Base-by-base conservation (phyloP, 2,797 vertebrate species). In the Sebastes trivittatus region DNA sequence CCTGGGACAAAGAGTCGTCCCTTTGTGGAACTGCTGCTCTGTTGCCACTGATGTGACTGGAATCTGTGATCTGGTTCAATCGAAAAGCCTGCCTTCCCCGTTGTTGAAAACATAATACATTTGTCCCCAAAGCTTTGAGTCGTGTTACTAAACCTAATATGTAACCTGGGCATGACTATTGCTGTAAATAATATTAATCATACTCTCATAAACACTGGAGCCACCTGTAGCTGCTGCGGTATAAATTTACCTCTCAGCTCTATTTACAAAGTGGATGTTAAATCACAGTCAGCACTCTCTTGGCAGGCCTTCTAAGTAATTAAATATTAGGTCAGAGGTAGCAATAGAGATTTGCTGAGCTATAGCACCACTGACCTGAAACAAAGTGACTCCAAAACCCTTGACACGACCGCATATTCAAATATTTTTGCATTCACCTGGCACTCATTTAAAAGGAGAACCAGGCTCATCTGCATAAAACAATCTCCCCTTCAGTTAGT, bases 191-290 rank as follows among this genome's bases (percentile, higher is more conserved):
- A 69, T 49, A 65, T 27, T 56, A 42, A 77, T 59, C 25, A 65
- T 5, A 18, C 71, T 42, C n/a, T 54, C 38, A 38, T 42, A 36
- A 80, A 81, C 69, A 80, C 6, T 63, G n/a, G 61, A 61, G 75
- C 70, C 71, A 77, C 71, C 66, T 78, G 62, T 38, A 71, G 77
- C 75, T 63, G 62, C 60, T 83, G 69, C 30, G 52, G 62, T 54
- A 58, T 72, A 75, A 64, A 13, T 63, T 46, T 71, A 16, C 14
- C 14, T 72, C 76, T 81, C 62, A 42, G 74, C 56, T 88, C 58
- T 68, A 9, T 84, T 84, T 77, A 71, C 71, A 66, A 34, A 80
- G 58, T 52, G 77, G 55, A 76, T 76, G 77, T 78, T 77, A 72
- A 78, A 88, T 84, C 42, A 60, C 34, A 70, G 25, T 6, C 46